Conservation (phyloP, 2,888 invertebrate species). For the Ormyrus nitidulus region DNA sequence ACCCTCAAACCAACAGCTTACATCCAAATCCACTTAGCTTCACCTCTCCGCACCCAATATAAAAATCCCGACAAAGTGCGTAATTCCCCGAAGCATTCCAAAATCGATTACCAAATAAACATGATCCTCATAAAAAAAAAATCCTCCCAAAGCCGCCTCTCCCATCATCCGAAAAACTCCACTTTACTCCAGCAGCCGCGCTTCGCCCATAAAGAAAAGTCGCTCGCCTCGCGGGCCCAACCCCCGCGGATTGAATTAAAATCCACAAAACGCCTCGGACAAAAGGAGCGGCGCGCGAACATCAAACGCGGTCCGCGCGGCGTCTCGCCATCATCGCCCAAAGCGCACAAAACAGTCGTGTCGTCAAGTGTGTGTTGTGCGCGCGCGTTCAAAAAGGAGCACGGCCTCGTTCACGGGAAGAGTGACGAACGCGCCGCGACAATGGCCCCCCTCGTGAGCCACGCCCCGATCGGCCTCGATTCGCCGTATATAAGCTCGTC, state of each 20-base stretch:
- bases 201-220: too few species aligned
- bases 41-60: too few species aligned
- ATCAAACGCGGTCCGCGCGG: constrained; percentile 21
- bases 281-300: constrained; percentile 11
- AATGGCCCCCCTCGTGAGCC: constrained; percentile 65
- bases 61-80: too few species aligned
- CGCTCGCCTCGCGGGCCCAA: neutral
- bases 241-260: constrained; percentile 49
- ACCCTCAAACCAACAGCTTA: too few species aligned
- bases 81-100: too few species aligned
- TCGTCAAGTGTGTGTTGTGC: neutral
- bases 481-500: constrained; percentile 39
- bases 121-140: too few species aligned
- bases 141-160: too few species aligned
- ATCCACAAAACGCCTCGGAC: constrained; percentile 24
- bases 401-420: neutral
- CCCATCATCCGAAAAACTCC: too few species aligned
- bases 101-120: too few species aligned
- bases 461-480: constrained; percentile 67
- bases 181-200: too few species aligned
- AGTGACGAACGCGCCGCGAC: constrained; percentile 36
- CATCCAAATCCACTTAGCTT: too few species aligned
- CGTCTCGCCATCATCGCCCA: too few species aligned
- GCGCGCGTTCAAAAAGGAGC: neutral
- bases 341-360: neutral